A percentile compares a stretch with the other conserved stretches of the same genome.
These are phyloP conservation scores for Periophthalmus magnuspinnatus DNA, from an alignment of 2,797 vertebrate genomes.

Conservation along the genomic window DNA sequence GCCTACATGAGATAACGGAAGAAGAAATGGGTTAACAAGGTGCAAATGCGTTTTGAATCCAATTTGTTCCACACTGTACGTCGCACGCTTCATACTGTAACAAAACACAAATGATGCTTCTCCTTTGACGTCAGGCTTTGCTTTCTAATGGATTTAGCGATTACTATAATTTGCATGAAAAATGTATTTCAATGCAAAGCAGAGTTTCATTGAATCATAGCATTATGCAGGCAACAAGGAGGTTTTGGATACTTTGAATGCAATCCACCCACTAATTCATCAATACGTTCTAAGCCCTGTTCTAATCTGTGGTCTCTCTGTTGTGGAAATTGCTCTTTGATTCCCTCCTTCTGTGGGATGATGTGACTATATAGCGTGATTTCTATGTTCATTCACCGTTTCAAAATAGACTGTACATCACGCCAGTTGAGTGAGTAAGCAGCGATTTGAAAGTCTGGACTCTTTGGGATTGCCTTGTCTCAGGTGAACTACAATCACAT, in stretches of 20 bases:
- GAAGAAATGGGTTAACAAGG: not conserved
- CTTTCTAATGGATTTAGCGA: not conserved
- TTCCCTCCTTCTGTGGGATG: constrained; percentile 30
- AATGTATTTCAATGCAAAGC: constrained; percentile 20
- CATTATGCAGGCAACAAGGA: constrained; percentile 28
- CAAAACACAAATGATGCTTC: constrained; percentile 1
- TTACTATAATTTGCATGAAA: constrained; percentile 10
- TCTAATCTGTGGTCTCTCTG: constrained; percentile 48
- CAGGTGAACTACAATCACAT: constrained; percentile 28
- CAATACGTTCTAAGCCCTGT: constrained; percentile 46
- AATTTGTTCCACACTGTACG: not conserved
- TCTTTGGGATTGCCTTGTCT: constrained; percentile 36
- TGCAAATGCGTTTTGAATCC: not conserved
- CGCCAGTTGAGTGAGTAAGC: constrained; percentile 2
- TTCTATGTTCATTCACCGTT: constrained; percentile 7
- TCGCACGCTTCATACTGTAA: not conserved
- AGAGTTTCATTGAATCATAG: constrained; percentile 10
- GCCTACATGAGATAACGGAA: not conserved
- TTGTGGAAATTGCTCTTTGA: constrained; percentile 37
- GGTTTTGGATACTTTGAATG: constrained; percentile 31
- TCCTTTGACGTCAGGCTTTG: not conserved
- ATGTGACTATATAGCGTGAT: constrained; percentile 20
- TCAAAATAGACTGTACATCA: not conserved
- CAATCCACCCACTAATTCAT: constrained; percentile 56
- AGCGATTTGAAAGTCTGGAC: constrained; percentile 26